These are phyloP conservation scores for Achlya flavicornis DNA, from an alignment of 2,888 invertebrate genomes.

Conservation along the genomic window DNA sequence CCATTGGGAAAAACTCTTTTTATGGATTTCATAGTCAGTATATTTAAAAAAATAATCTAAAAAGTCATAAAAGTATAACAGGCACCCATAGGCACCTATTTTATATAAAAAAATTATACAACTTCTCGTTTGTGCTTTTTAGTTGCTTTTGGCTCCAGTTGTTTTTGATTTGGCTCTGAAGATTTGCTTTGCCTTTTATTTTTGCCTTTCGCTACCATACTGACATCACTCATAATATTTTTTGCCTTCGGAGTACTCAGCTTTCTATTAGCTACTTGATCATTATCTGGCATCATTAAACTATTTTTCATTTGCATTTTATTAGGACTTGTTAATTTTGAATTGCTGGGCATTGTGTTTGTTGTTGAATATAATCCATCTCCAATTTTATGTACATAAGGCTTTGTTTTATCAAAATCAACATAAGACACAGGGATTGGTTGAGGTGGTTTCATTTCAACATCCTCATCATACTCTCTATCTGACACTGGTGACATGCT, in stretches of 20 bases:
- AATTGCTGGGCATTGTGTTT: conserved; percentile 29
- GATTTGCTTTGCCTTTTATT: conserved; percentile 54
- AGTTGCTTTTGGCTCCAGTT: conserved; percentile 45
- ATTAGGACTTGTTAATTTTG: conserved; percentile 27
- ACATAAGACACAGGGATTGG: conserved; percentile 65
- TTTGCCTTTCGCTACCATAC: conserved; percentile 50
- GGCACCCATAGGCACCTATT: no score
- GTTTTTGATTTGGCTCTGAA: conserved; percentile 48
- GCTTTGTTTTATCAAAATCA: conserved; percentile 75
- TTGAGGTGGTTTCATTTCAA: conserved; percentile 45
- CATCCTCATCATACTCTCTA: conserved; percentile 60
- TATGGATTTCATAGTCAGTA: not conserved
- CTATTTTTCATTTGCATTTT: conserved; percentile 38
- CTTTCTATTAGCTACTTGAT: conserved; percentile 40
- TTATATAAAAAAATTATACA: not conserved
- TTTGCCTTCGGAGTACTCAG: conserved; percentile 39
- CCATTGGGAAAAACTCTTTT: no score
- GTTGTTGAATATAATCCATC: conserved; percentile 47
- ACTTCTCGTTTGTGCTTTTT: conserved; percentile 66
- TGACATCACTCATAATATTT: conserved; percentile 45
- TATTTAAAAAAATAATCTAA: not conserved
- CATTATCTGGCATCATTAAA: conserved; percentile 20
- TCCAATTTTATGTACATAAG: conserved; percentile 53
- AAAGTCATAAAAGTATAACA: no score
- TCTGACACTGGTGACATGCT: conserved; percentile 55